A percentile compares a stretch with the other conserved stretches of the same genome.
phyloP scores from a whole-genome alignment of 2,113 vertebrate species.

The Arizona elegans region DNA sequence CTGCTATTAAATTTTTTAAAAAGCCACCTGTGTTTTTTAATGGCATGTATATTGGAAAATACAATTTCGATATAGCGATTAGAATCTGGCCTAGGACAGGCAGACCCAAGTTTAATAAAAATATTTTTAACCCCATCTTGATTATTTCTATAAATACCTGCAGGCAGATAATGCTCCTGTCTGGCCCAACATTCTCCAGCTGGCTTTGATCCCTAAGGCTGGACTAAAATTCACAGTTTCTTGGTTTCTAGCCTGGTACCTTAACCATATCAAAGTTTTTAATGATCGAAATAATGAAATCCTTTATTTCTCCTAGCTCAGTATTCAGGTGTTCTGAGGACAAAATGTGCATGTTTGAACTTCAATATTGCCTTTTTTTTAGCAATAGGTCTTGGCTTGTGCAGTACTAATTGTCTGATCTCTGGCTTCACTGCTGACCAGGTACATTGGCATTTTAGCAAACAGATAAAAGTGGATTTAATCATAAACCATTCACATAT shows the following conservation, averaged over 20 bases:
- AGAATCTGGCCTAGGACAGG: neutral
- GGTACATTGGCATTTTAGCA: neutral
- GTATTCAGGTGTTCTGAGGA: neutral
- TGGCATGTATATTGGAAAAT: neutral
- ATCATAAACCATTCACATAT: neutral
- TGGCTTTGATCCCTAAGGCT: neutral
- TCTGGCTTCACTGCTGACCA: neutral
- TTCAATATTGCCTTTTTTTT: neutral
- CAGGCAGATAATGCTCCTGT: neutral
- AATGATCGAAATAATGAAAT: neutral
- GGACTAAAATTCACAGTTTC: neutral
- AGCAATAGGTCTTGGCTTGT: neutral
- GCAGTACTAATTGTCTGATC: neutral
- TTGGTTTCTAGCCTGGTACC: neutral
- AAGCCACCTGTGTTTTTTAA: neutral
- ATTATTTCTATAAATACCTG: neutral
- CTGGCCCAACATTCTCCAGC: neutral
- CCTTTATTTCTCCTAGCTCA: neutral
- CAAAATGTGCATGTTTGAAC: neutral
- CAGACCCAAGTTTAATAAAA: neutral
- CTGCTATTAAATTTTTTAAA: neutral
- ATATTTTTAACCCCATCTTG: neutral
- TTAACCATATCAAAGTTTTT: neutral
- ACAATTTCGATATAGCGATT: neutral
- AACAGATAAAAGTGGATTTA: neutral